Evolutionary conservation across 2,797 vertebrate species (phyloP).

Genomic region (Rhynchotus rufescens): DNA sequence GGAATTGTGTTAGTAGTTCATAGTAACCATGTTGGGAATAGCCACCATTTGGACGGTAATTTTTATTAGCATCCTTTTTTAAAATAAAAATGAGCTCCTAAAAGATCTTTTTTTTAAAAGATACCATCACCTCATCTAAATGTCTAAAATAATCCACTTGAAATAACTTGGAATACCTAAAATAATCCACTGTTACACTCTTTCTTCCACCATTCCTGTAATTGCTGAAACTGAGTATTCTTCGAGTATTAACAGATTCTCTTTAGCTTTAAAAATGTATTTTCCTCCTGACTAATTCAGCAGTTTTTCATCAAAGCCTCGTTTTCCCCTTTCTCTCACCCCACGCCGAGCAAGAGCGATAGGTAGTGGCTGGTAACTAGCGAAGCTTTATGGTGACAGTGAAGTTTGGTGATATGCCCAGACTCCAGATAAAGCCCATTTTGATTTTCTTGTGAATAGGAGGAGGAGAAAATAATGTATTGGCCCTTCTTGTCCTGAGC

Average conservation of each 20-base stretch:
- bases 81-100: not conserved
- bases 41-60: not conserved
- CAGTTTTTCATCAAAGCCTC: not conserved
- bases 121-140: not conserved
- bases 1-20: not conserved
- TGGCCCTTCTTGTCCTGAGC: not conserved
- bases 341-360: not conserved
- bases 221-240: not conserved
- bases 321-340: not conserved
- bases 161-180: not conserved
- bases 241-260: not conserved
- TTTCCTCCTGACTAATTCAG: not conserved
- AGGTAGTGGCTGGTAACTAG: not conserved
- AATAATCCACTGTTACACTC: rapidly evolving
- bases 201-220: not conserved
- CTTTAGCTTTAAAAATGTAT: not conserved
- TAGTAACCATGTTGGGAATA: not conserved
- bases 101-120: not conserved
- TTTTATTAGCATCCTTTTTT: not conserved
- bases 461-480: not conserved
- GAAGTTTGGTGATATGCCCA: not conserved
- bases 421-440: constrained; percentile 3
- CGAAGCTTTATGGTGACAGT: not conserved
- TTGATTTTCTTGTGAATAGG: not conserved
- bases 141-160: not conserved